phyloP scores from a whole-genome alignment of 2,888 invertebrate genomes.

The Dynastes tityus region DNA sequence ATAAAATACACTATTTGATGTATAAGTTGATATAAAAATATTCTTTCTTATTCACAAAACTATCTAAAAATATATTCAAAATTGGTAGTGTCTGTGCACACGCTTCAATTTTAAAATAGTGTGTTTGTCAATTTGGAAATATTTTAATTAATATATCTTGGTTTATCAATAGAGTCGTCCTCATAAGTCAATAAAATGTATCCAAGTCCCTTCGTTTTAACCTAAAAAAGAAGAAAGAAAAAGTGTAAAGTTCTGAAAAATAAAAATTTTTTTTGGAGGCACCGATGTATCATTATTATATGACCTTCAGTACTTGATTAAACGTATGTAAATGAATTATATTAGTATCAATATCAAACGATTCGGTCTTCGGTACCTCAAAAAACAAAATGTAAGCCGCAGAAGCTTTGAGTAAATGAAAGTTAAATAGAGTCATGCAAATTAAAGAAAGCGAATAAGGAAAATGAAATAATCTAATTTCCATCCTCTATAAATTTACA shows the following conservation, averaged over 20 bases:
- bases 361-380: conserved; percentile 15
- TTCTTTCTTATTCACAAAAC: conserved; percentile 13
- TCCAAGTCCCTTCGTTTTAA: conserved; percentile 64
- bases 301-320: too few species aligned
- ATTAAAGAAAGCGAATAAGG: neutral
- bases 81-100: conserved; percentile 37
- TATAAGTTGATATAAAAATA: conserved; percentile 36
- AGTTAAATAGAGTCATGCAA: conserved; percentile 35
- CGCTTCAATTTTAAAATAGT: conserved; percentile 21
- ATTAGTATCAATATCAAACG: neutral
- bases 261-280: conserved; percentile 48
- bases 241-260: conserved; percentile 55
- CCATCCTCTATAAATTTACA: too few species aligned
- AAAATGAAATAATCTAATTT: neutral
- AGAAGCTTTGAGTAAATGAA: conserved; percentile 31
- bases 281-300: conserved; percentile 19
- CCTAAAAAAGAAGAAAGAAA: conserved; percentile 64
- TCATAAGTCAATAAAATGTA: conserved; percentile 66
- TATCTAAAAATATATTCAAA: conserved; percentile 31
- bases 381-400: conserved; percentile 32
- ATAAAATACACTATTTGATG: neutral
- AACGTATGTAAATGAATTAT: neutral
- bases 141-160: conserved; percentile 65
- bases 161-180: conserved; percentile 65
- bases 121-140: conserved; percentile 21